Evolutionary conservation across 2,888 invertebrate species (phyloP).

Genomic region (Busseola fusca): DNA sequence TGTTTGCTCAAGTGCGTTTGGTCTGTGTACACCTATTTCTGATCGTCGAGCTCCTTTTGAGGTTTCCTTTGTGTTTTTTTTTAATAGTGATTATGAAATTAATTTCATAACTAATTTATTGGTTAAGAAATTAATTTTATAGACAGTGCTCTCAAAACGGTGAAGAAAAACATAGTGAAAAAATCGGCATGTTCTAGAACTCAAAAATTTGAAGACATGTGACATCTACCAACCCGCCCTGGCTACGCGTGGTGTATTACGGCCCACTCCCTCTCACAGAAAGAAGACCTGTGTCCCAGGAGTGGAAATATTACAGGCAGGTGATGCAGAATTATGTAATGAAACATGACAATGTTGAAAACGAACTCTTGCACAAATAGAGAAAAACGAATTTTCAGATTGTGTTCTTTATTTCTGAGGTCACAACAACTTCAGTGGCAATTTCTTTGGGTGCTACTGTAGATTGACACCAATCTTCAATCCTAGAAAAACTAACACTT

Average conservation of each 20-base stretch:
- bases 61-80: too few relatives aligned
- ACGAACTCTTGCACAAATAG: not conserved
- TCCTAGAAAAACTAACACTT: constrained; percentile 10
- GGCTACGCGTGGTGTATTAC: not conserved
- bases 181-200: not conserved
- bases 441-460: not conserved
- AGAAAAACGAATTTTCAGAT: not conserved
- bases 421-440: not conserved
- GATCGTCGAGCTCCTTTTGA: not conserved
- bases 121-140: too few relatives aligned
- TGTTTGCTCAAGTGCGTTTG: constrained; percentile 15
- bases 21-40: not conserved
- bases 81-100: too few relatives aligned
- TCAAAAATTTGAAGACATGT: not conserved
- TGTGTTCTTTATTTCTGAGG: not conserved
- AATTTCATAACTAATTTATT: too few relatives aligned
- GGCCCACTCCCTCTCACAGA: not conserved
- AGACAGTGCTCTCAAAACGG: not conserved
- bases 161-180: not conserved
- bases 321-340: not conserved
- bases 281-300: not conserved
- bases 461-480: constrained; percentile 8
- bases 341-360: not conserved
- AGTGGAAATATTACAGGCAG: not conserved
- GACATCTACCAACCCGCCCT: not conserved